Conservation (phyloP, 1,140 invertebrate genomes). For the Lordiphosa mommai region DNA sequence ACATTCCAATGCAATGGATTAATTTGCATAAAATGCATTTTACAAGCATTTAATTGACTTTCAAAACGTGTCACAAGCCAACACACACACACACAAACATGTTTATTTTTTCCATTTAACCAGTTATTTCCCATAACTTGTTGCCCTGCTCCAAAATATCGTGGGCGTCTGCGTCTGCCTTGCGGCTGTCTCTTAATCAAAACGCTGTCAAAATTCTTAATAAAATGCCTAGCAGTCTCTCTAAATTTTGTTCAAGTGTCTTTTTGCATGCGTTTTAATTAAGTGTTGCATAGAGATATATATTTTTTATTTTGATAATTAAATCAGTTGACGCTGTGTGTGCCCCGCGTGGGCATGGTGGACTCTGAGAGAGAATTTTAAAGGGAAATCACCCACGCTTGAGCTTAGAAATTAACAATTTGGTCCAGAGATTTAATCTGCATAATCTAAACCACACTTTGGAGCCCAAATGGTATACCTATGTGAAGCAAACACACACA, state of each 20-base stretch:
- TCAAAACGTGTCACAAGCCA: conserved; percentile 56
- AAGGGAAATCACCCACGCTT: not conserved
- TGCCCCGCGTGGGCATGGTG: no score
- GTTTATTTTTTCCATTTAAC: conserved; percentile 39
- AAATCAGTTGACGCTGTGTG: conserved; percentile 36
- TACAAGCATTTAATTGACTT: conserved; percentile 69
- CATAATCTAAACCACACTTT: conserved; percentile 40
- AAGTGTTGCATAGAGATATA: conserved; percentile 69
- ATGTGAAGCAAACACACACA: conserved; percentile 8
- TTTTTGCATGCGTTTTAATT: conserved; percentile 68
- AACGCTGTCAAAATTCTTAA: conserved; percentile 72
- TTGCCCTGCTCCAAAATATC: conserved; percentile 25
- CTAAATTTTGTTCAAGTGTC: conserved; percentile 44
- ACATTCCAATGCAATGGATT: conserved; percentile 29
- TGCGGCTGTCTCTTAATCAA: conserved; percentile 58
- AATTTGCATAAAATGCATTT: conserved; percentile 64
- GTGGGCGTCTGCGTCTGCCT: conserved; percentile 1
- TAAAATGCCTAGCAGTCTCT: conserved; percentile 43
- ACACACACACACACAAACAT: conserved; percentile 32
- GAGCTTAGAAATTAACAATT: conserved; percentile 14
- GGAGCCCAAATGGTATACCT: no score
- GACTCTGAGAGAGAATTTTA: no score
- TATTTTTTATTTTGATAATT: conserved; percentile 40
- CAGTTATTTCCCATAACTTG: conserved; percentile 26
- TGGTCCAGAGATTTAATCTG: conserved; percentile 31